Evolutionary conservation across 2,888 invertebrate species (phyloP).

Genomic region (Rhopalosiphum nymphaeae): DNA sequence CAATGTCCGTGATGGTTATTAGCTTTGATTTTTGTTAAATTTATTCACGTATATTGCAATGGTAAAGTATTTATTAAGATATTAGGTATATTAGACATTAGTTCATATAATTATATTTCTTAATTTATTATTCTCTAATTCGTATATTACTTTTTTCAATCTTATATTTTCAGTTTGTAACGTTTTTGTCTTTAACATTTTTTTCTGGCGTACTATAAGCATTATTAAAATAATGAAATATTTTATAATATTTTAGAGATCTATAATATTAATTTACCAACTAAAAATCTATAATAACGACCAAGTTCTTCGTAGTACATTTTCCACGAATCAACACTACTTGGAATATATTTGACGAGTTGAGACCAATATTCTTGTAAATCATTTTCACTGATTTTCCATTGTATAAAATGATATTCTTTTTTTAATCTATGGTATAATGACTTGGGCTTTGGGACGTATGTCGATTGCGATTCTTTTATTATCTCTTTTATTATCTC

Average conservation of each 20-base stretch:
- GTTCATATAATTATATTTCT: background rate
- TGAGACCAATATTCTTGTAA: conserved; percentile 30
- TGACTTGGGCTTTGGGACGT: background rate
- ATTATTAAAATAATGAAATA: background rate
- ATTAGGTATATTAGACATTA: background rate
- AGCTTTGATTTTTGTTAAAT: too few species aligned
- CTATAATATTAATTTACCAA: background rate
- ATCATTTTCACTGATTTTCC: background rate
- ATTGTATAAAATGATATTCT: background rate
- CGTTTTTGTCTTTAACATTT: background rate
- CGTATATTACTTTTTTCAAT: background rate
- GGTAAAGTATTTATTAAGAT: background rate
- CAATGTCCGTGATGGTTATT: too few species aligned
- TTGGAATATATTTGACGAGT: conserved; percentile 17
- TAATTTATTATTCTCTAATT: background rate
- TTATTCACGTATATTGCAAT: too few species aligned
- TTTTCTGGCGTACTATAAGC: background rate
- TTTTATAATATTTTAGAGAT: background rate
- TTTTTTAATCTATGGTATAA: background rate
- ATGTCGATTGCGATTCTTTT: background rate
- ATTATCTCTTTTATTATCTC: conserved; percentile 10
- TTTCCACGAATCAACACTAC: background rate
- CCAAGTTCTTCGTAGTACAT: background rate
- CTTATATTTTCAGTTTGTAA: background rate
- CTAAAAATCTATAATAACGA: background rate